A percentile compares a stretch with the other conserved stretches of the same genome.
Conservation (phyloP, 2,113 vertebrate species). For the Ceyx margarethae region DNA sequence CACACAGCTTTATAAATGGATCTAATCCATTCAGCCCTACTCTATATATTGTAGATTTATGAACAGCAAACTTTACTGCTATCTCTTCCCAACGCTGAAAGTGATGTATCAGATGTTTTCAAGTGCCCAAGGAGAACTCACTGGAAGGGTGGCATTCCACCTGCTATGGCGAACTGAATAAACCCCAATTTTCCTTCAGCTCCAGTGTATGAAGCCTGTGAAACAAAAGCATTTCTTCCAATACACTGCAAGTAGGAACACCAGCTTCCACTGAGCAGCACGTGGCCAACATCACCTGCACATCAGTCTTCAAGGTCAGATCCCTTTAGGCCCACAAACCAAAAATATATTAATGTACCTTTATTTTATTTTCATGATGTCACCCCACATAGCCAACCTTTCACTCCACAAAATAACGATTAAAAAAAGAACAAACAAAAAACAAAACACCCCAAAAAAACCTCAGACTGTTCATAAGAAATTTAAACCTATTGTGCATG, state of each 20-base stretch:
- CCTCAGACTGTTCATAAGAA: conserved; percentile 64
- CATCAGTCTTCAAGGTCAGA: conserved; percentile 59
- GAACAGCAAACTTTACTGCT: conserved; percentile 74
- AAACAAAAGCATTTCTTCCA: background rate
- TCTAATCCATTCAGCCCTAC: conserved; percentile 76
- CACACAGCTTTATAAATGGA: conserved; percentile 77
- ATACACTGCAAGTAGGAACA: conserved; percentile 39
- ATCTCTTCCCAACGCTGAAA: conserved; percentile 64
- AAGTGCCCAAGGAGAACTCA: conserved; percentile 28
- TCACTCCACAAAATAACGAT: conserved; percentile 60
- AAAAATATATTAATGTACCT: conserved; percentile 71
- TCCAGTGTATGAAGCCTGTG: background rate
- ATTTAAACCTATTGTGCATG: conserved; percentile 71
- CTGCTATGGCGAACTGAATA: conserved; percentile 52
- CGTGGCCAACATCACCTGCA: conserved; percentile 55
- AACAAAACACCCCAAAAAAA: too few species aligned
- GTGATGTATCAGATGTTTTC: conserved; percentile 51
- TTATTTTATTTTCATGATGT: conserved; percentile 72
- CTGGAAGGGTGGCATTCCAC: conserved; percentile 64
- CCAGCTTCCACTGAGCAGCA: conserved; percentile 29
- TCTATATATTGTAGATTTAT: conserved; percentile 68
- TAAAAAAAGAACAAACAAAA: background rate
- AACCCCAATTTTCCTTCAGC: conserved; percentile 15
- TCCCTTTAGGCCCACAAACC: conserved; percentile 63
- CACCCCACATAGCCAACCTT: conserved; percentile 71